phyloP scores from a whole-genome alignment of 2,113 vertebrate genomes.

The Protomyctophum bolini region DNA sequence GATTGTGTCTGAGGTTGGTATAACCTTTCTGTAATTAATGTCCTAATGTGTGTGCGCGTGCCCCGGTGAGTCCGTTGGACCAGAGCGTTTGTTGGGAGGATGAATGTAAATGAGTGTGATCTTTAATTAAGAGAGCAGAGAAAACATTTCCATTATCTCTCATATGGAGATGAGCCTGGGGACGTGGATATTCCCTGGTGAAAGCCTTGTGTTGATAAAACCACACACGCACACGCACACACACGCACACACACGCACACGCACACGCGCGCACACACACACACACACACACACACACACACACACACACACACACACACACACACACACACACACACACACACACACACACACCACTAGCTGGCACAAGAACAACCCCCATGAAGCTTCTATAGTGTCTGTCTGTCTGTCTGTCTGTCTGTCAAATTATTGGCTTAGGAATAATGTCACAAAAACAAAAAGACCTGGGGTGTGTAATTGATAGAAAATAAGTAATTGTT shows the following conservation, averaged over 20 bases:
- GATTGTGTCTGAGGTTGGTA: too few relatives aligned
- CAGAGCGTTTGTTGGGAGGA: slow-evolving; percentile 23
- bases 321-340: background rate
- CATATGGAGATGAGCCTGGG: slow-evolving; percentile 55
- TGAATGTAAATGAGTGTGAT: slow-evolving; percentile 53
- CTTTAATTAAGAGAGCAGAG: slow-evolving; percentile 63
- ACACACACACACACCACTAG: background rate
- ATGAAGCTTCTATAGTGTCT: slow-evolving; percentile 61
- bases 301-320: background rate
- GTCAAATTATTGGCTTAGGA: too few relatives aligned
- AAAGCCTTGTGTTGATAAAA: slow-evolving; percentile 11
- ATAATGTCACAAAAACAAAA: too few relatives aligned
- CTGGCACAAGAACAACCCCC: background rate
- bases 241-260: slow-evolving; percentile 14
- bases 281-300: background rate
- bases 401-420: background rate
- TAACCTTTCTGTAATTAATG: background rate
- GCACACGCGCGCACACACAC: background rate
- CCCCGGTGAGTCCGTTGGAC: background rate
- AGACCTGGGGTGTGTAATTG: too few relatives aligned
- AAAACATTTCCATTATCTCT: slow-evolving; percentile 63
- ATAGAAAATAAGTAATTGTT: too few relatives aligned
- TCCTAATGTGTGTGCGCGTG: background rate
- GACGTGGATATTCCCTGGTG: slow-evolving; percentile 44
- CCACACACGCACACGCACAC: background rate